These are phyloP conservation scores for Orientallactaga sibirica DNA, from an alignment of 2,797 vertebrate species.

Conservation along the genomic window DNA sequence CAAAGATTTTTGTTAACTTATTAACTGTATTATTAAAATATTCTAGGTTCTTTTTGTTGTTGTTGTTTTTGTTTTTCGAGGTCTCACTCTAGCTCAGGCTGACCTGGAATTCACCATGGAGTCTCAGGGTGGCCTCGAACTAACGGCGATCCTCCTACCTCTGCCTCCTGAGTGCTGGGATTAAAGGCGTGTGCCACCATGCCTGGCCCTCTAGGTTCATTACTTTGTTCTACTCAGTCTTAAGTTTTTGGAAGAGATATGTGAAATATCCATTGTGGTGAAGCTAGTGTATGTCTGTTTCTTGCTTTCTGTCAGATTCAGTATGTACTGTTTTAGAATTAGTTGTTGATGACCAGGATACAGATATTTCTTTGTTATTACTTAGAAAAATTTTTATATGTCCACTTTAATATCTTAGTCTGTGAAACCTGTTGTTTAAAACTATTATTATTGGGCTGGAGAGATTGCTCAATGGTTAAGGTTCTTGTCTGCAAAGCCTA, in stretches of 20 bases:
- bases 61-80: too few relatives aligned
- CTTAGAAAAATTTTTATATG: not conserved
- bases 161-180: too few relatives aligned
- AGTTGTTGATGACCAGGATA: not conserved
- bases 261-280: not conserved
- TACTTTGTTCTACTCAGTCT: not conserved
- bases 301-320: slow-evolving; percentile 23
- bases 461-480: too few relatives aligned
- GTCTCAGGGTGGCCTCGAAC: too few relatives aligned
- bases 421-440: slow-evolving; percentile 34
- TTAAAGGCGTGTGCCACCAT: too few relatives aligned
- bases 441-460: not conserved
- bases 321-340: not conserved
- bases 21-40: not conserved
- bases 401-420: not conserved
- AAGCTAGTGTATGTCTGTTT: not conserved
- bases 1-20: not conserved
- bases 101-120: too few relatives aligned
- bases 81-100: too few relatives aligned
- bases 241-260: not conserved
- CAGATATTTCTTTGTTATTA: not conserved
- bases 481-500: too few relatives aligned
- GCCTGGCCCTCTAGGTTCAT: not conserved
- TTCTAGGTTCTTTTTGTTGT: not conserved
- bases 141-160: too few relatives aligned